Evolutionary conservation across 2,888 invertebrate genomes (phyloP), one percentile per base, ranked within the genome.

Genomic region (Hydrotaea diabolus): DNA sequence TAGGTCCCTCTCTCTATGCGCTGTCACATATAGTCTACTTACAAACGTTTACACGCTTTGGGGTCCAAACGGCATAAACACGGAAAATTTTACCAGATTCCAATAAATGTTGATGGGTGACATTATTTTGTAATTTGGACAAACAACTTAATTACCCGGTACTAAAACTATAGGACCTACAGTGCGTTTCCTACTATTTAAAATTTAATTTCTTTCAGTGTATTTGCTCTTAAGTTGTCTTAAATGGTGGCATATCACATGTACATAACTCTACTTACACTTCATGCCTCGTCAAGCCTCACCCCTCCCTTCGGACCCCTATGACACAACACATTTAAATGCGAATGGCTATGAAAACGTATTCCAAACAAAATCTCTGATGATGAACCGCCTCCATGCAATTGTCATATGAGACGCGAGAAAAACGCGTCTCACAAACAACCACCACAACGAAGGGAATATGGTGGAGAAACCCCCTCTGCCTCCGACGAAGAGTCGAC

Each of bases 351-450:
- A 26, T 13, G 59, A 26, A 23, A 9, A 26, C 26, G 15, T 59
- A 59, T 59, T 49, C 49, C 23, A 26, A 59, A 59, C 59, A 59
- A 59, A n/a, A 59, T 59, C 59, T 59, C 59, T n/a, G n/a, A n/a
- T n/a, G 26, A 59, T 26, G 59, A 59, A 59, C 59, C n/a, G n/a
- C n/a, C 59, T 59, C 59, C 11, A 59, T 31, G 7, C 23, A 59
- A 26, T 9, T 59, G 59, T 59, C 49, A 49, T 49, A 13, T 49
- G 49, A 49, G 49, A 49, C 49, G 4, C 13, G 4, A n/a, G 2
- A 49, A 43, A 43, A 43, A 43, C 43, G 13, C n/a, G n/a, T n/a
- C 31, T 4, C 55, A 55, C 55, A 19, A 55, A 55, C 55, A 55
- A 19, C 39, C 8, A 39, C 39, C 7, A 39, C 53, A 53, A 53